Evolutionary conservation across 2,113 vertebrate genomes (phyloP).

Genomic region (Clarias magur): DNA sequence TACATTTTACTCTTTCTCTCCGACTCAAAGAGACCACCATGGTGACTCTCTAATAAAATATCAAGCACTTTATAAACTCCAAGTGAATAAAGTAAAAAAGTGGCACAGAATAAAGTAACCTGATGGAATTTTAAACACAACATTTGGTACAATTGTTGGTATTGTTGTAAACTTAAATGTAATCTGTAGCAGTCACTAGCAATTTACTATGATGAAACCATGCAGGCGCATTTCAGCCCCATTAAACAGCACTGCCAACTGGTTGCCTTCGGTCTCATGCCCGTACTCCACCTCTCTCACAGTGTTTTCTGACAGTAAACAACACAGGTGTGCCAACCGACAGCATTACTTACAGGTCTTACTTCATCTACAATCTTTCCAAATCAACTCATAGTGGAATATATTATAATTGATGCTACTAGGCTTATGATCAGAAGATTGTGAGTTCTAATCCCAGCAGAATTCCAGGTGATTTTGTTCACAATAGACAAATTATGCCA

Average conservation of each 20-base stretch:
- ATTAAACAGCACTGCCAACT: background rate
- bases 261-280: background rate
- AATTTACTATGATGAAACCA: background rate
- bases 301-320: background rate
- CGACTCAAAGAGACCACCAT: background rate
- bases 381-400: background rate
- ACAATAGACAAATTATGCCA: background rate
- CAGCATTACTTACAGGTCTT: background rate
- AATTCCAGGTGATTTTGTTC: background rate
- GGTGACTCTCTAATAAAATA: background rate
- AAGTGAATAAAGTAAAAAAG: too few relatives aligned
- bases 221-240: background rate
- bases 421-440: background rate
- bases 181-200: background rate
- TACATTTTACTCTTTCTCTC: slow-evolving; percentile 2
- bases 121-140: background rate
- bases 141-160: background rate
- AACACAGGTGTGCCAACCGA: too few relatives aligned
- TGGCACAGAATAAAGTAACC: background rate
- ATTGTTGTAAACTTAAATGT: background rate
- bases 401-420: background rate
- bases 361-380: background rate
- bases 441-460: background rate
- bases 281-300: background rate
- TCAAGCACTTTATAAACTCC: background rate